A percentile compares a stretch with the other conserved stretches of the same genome.
Evolutionary conservation across 2,113 vertebrate genomes (phyloP).

Genomic region (Camelus dromedarius): DNA sequence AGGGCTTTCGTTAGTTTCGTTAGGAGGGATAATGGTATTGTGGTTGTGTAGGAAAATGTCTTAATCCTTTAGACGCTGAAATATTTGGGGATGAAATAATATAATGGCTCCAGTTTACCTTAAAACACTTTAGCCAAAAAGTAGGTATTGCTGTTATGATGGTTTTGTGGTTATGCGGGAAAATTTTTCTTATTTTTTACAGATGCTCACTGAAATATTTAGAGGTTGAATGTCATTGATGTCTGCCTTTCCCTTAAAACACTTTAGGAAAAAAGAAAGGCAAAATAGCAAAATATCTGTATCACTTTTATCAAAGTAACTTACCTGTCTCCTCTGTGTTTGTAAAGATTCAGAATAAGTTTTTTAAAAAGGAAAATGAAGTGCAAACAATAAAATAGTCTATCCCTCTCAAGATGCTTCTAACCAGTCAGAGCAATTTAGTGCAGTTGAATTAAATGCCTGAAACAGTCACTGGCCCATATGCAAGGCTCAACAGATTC

Average conservation of each 20-base stretch:
- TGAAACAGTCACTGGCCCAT: background rate
- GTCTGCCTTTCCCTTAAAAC: background rate
- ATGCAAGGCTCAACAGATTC: background rate
- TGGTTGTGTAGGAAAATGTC: background rate
- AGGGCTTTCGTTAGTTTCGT: background rate
- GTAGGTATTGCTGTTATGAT: background rate
- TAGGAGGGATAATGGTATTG: background rate
- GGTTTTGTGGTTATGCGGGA: background rate
- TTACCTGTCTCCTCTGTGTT: background rate
- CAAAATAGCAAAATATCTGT: background rate
- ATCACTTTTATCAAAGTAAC: background rate
- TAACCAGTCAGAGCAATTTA: background rate
- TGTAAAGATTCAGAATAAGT: background rate
- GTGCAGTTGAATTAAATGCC: background rate
- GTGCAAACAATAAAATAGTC: background rate
- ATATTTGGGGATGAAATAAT: background rate
- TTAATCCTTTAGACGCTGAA: background rate
- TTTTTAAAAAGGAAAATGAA: conserved; percentile 21
- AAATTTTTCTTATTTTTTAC: background rate
- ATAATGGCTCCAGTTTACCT: background rate
- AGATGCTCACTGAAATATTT: background rate
- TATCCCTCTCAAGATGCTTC: background rate
- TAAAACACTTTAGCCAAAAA: background rate
- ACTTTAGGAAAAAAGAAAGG: background rate
- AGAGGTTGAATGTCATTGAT: background rate